Base-by-base conservation (phyloP, 92 coral and sea anemone species). In the Plumapathes pennacea region DNA sequence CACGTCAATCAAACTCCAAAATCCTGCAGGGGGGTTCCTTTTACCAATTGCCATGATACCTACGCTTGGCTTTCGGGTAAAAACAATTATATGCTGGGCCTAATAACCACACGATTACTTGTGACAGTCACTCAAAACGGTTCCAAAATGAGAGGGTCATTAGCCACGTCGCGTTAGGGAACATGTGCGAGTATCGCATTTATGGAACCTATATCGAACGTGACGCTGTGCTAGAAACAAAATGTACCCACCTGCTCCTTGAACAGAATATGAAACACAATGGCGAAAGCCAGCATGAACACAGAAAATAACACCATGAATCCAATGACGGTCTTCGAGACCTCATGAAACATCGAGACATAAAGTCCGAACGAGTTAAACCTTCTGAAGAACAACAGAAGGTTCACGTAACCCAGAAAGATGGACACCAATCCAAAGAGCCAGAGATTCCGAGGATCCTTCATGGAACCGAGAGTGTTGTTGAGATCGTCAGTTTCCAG, bases 301-400 rank as follows among this genome's bases (percentile, higher is more conserved):
- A 89, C 44, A 0, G 61, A 64, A 38, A 89, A 85, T 6, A 80
- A 61, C 25, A 68, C 46, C 43, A 89, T 46, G 46, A 80, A 80
- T 22, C 83, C 74, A 31, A 38, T 31, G 15, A 89, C 70, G 6
- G 94, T 85, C 54, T 71, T 85, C 52, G 69, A 52, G 10, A 89
- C 90, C 48, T 89, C 97, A 19, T 81, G 32, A 64, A 86, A 89
- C 97, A 90, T 90, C 41, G 82, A 74, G 10, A 90, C 89, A 34
- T 82, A 90, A 77, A 87, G 72, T 25, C 95, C 97, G 60, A 90
- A 82, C 10, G 64, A 60, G 13, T 79, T 50, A 76, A 87, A 71
- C 39, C 84, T 66, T 19, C 86, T 73, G 12, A 86, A 50, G 57
- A 69, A 82, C 36, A 65, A 69, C 12, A 77, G 66, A 29, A 62